These are phyloP conservation scores for Lucifuga dentata DNA, from an alignment of 2,113 vertebrate species.

Conservation along the genomic window DNA sequence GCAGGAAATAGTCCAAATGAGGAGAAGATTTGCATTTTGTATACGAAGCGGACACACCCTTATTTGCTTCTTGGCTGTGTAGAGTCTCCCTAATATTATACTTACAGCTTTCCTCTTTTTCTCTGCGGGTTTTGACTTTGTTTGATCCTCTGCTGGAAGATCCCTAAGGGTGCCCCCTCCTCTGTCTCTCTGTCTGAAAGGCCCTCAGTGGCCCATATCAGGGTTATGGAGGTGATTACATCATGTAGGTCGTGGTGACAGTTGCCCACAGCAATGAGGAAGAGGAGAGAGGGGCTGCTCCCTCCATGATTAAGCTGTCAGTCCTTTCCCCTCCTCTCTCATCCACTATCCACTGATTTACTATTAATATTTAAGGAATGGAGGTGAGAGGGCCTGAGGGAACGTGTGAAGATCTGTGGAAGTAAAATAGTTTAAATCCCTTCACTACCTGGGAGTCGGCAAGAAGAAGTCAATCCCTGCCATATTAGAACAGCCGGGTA, in stretches of 20 bases:
- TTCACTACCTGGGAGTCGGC: conserved; percentile 64
- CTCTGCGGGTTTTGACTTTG: conserved; percentile 41
- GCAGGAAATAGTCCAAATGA: too few species aligned
- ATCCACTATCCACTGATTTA: conserved; percentile 67
- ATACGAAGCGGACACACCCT: too few species aligned
- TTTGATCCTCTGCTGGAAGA: conserved; percentile 39
- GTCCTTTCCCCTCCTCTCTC: conserved; percentile 65
- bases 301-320: conserved; percentile 83
- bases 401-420: conserved; percentile 76
- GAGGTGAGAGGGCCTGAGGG: conserved; percentile 77
- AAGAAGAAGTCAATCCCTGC: conserved; percentile 70
- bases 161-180: conserved; percentile 33
- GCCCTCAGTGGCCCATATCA: conserved; percentile 72
- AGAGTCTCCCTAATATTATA: not conserved
- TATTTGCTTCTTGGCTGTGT: not conserved
- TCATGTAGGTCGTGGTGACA: conserved; percentile 82
- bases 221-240: conserved; percentile 80
- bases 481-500: conserved; percentile 77
- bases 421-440: conserved; percentile 79
- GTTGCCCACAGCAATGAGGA: conserved; percentile 69
- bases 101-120: conserved; percentile 3
- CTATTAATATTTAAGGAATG: conserved; percentile 82
- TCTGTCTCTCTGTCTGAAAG: conserved; percentile 40
- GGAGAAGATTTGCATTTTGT: too few species aligned
- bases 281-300: conserved; percentile 64